Evolutionary conservation across 2,888 invertebrate species (phyloP), one percentile per base, ranked within the genome.

Genomic region (Parasteatoda lunata): DNA sequence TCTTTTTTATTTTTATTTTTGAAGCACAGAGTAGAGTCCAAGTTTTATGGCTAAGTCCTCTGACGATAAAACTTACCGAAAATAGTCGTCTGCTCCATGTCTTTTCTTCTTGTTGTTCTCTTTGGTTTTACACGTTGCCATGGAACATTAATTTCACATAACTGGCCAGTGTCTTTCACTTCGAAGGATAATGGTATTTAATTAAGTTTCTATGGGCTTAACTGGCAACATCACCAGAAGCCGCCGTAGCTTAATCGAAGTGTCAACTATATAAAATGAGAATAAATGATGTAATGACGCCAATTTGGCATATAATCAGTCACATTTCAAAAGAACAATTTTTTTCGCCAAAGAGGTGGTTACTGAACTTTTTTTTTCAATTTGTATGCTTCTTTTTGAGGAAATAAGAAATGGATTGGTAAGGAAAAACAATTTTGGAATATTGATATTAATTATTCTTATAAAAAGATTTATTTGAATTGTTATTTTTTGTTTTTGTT

Each of bases 91-190:
- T 66, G 83, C 66, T 71, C 13, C 64, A n/a, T 52, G 15, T 71
- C 51, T 30, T 30, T 68, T 75, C 69, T 48, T 76, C 75, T 82
- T 66, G n/a, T 71, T 15, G 59, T 71, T 30, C 47, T 59, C 47
- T 59, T 68, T 68, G 72, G 81, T 64, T 81, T 68, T 52, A 59
- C 51, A 77, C 66, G 77, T 54, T 84, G 77, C 83, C 83, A 77
- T 48, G 72, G 77, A 77, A 77, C 83, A 84, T 84, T 84, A 84
- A 84, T 84, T 84, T 84, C 83, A 70, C 77, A 84, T 84, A 84
- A 84, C 83, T 84, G 83, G 77, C 65, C 72, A 77, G 77, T 77
- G 83, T 84, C 83, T 84, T 84, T 77, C 77, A 84, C 77, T 71
- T 77, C 47, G 66, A 52, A 47, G 77, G 83, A 81, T 81, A 81